These are phyloP conservation scores for Empidonax alnorum DNA, from an alignment of 2,113 vertebrate species.

Conservation along the genomic window DNA sequence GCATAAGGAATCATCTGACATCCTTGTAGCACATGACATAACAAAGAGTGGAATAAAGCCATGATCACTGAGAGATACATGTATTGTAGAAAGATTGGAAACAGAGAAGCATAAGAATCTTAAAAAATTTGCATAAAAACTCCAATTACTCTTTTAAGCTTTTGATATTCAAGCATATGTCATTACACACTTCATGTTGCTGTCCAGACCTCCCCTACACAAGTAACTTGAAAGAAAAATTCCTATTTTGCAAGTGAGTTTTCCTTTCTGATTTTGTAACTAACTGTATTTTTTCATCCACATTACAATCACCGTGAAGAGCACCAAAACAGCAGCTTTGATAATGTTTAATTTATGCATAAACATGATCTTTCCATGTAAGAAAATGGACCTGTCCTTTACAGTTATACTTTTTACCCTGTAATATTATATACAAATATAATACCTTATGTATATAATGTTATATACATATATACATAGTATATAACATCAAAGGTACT, in stretches of 20 bases:
- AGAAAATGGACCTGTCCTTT: background rate
- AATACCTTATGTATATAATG: background rate
- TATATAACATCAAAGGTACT: background rate
- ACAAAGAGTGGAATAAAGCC: background rate
- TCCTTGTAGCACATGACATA: background rate
- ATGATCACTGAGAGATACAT: background rate
- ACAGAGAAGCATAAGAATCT: constrained; percentile 5
- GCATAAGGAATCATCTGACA: background rate
- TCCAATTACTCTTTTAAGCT: background rate
- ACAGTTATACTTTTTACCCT: background rate
- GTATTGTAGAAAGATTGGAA: background rate
- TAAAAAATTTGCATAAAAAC: background rate
- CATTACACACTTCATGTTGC: background rate
- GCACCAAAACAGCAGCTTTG: background rate
- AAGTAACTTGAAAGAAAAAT: background rate
- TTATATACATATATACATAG: background rate
- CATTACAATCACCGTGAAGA: background rate
- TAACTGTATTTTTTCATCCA: background rate
- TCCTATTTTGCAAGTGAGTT: background rate
- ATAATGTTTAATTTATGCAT: background rate
- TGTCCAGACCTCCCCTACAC: background rate
- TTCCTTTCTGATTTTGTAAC: background rate
- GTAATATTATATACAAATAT: background rate
- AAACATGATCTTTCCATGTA: background rate
- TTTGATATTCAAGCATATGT: background rate